These are phyloP conservation scores for Threskiornis aethiopicus DNA, from an alignment of 2,797 vertebrate species.

Conservation along the genomic window DNA sequence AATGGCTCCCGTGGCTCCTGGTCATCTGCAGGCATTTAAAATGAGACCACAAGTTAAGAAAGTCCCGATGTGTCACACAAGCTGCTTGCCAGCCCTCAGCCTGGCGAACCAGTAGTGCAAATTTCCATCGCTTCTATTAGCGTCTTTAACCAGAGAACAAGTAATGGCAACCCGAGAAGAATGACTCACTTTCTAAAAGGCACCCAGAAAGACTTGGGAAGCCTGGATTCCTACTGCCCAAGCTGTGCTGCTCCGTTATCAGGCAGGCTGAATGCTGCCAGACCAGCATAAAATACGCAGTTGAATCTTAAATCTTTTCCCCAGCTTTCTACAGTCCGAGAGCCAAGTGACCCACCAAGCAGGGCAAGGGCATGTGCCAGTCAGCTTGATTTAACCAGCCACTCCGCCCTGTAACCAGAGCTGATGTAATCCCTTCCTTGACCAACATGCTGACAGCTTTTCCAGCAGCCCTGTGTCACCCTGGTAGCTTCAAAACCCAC, in stretches of 20 bases:
- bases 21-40: constrained; percentile 78
- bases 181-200: not conserved
- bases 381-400: not conserved
- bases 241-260: not conserved
- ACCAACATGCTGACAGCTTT: not conserved
- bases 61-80: not conserved
- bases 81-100: not conserved
- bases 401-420: not conserved
- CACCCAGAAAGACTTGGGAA: not conserved
- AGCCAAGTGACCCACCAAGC: not conserved
- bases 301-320: not conserved
- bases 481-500: not conserved
- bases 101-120: not conserved
- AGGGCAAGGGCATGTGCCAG: not conserved
- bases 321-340: not conserved
- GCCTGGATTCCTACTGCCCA: not conserved
- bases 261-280: not conserved
- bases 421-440: not conserved
- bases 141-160: not conserved
- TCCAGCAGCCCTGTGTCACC: not conserved
- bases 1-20: constrained; percentile 76
- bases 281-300: not conserved
- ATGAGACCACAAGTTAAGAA: not conserved
- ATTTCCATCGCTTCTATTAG: not conserved
- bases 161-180: not conserved